A percentile compares a stretch with the other conserved stretches of the same genome.
Evolutionary conservation across 2,888 invertebrate species (phyloP).

Genomic region (Hirtodrosophila cameraria): DNA sequence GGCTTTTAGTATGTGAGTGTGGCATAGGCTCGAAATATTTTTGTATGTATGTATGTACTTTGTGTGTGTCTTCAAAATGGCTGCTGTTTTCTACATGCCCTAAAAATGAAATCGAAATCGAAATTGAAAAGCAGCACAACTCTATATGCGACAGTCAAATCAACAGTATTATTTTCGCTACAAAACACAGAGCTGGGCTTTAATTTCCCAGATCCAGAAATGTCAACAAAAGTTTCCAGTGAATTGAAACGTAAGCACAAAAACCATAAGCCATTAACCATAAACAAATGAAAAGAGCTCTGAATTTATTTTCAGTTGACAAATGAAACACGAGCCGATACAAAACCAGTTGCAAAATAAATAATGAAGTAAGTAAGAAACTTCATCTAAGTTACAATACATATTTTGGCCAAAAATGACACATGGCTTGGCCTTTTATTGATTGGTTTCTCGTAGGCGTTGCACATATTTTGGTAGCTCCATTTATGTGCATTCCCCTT

Average conservation of each 20-base stretch:
- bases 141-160: conserved; percentile 11
- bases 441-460: too few species aligned
- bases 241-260: conserved; percentile 47
- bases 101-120: conserved; percentile 36
- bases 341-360: conserved; percentile 36
- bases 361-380: conserved; percentile 17
- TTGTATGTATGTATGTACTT: neutral
- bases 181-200: conserved; percentile 16
- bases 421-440: conserved; percentile 43
- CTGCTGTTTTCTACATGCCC: conserved; percentile 21
- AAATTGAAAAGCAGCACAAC: conserved; percentile 36
- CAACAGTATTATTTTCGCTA: conserved; percentile 10
- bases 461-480: conserved; percentile 46
- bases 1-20: conserved; percentile 15
- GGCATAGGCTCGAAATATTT: neutral
- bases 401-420: conserved; percentile 19
- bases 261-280: conserved; percentile 18
- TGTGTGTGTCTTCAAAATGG: conserved; percentile 37
- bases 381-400: neutral
- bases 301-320: conserved; percentile 40
- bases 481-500: conserved; percentile 43
- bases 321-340: conserved; percentile 40
- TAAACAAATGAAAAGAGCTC: conserved; percentile 31
- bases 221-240: conserved; percentile 30
- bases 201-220: conserved; percentile 28